Base-by-base conservation (phyloP, 1,140 invertebrate genomes). In the Meloidogyne hapla region DNA sequence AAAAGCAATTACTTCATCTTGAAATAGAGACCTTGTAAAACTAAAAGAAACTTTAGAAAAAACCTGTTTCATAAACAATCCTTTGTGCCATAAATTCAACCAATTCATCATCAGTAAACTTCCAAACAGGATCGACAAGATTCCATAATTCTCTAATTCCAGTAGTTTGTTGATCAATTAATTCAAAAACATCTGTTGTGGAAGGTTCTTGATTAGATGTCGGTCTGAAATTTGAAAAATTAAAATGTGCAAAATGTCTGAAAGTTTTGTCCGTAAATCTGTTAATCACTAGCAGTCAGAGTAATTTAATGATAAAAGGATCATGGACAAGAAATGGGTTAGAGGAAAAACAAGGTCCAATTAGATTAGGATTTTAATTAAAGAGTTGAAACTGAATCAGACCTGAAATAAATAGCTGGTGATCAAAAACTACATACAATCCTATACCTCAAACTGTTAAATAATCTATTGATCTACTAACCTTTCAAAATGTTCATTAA, bases 1-100 rank as follows among this genome's bases (percentile, higher is more conserved):
- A 28, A 76, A 45, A 18, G 69, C 75, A n/a, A 76, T 76, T 2
- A 76, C 38, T 23, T 76, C 66, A 21, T 76, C 75, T 76, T 15
- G 0, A 70, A 10, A 38, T 74, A 18, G n/a, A 26, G 23, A 42
- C 12, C n/a, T 18, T 15, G 1, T 21, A 18, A 9, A 18, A 18
- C 1, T 25, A 2, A 28, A 75, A 48, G 3, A 68, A 8, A 10
- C 9, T 1, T 6, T 5, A 23, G 25, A 69, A 26, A 5, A 38
- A 13, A 70, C 75, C 75, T 63, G 75, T 62, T 28, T 76, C 67
- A 38, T 75, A 76, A 21, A 76, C 26, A 10, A 76, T 66, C 0
- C 69, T n/a, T 42, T 76, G 76, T 15, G 67, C 12, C 75, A 76
- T 76, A n/a, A 33, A 73, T 3, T 74, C 28, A 23, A 76, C 69